A percentile compares a stretch with the other conserved stretches of the same genome.
Conservation (phyloP, 2,888 invertebrate species). For the Drosophila anceps region DNA sequence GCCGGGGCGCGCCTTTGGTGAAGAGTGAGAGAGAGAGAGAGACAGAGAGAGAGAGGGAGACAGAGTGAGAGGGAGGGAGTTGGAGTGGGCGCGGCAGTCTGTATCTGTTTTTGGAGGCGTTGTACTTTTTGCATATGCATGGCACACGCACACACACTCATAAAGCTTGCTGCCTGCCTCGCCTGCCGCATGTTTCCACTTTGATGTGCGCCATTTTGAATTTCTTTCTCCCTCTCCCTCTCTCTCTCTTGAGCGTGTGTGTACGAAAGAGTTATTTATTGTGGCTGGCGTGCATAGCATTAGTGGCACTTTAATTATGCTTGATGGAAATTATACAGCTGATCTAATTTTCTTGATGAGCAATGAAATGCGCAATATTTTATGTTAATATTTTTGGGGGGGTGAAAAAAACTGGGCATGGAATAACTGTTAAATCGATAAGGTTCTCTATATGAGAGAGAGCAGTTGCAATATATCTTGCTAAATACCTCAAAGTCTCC, state of each 20-base stretch:
- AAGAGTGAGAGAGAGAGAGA: neutral
- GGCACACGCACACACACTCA: slow-evolving; percentile 51
- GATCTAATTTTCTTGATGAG: slow-evolving; percentile 41
- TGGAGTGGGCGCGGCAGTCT: neutral
- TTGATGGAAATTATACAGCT: slow-evolving; percentile 50
- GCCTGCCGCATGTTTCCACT: slow-evolving; percentile 69
- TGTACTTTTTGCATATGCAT: slow-evolving; percentile 66
- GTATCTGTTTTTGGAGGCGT: slow-evolving; percentile 28
- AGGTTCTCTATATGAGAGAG: neutral
- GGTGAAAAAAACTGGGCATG: neutral
- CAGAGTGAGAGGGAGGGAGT: neutral
- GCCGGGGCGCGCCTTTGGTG: slow-evolving; percentile 62
- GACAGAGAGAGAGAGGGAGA: neutral
- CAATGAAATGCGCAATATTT: slow-evolving; percentile 10
- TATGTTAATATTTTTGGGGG: slow-evolving; percentile 1
- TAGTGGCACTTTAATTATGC: slow-evolving; percentile 47
- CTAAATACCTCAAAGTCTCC: neutral
- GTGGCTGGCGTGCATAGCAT: slow-evolving; percentile 35
- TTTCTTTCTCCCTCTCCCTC: slow-evolving; percentile 32
- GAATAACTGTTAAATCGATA: neutral
- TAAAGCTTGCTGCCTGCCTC: slow-evolving; percentile 62
- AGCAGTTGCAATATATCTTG: neutral
- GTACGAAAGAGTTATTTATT: slow-evolving; percentile 60
- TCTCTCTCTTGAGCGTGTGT: slow-evolving; percentile 5
- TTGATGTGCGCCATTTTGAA: slow-evolving; percentile 76